Conservation (phyloP, 2,113 vertebrate species). For the Deroptyus accipitrinus region DNA sequence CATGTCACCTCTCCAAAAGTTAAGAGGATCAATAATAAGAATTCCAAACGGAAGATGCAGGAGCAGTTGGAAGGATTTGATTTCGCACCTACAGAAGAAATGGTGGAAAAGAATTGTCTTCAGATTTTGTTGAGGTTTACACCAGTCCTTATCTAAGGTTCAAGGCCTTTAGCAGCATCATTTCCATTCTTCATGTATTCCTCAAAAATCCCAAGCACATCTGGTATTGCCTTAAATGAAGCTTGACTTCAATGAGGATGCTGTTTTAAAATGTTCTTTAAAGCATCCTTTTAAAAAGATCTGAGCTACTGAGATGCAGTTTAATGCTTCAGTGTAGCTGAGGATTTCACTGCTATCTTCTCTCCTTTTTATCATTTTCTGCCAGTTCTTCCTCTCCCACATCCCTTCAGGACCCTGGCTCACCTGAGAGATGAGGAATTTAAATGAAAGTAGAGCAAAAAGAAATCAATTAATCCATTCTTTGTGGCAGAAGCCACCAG, state of each 20-base stretch:
- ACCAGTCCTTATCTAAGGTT: not conserved
- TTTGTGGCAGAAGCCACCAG: slow-evolving; percentile 63
- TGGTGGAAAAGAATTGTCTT: not conserved
- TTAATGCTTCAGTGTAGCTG: slow-evolving; percentile 11
- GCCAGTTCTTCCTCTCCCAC: slow-evolving; percentile 18
- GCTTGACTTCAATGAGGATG: slow-evolving; percentile 22
- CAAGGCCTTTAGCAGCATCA: not conserved
- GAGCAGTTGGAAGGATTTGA: not conserved
- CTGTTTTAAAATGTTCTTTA: slow-evolving; percentile 9
- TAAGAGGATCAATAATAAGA: slow-evolving; percentile 1
- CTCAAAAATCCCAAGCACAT: not conserved
- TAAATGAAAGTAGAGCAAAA: slow-evolving; percentile 54
- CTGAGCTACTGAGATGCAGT: slow-evolving; percentile 26
- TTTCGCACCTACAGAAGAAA: not conserved
- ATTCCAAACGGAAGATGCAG: not conserved
- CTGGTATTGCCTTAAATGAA: slow-evolving; percentile 20
- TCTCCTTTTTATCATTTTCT: slow-evolving; percentile 41
- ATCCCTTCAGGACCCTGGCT: slow-evolving; percentile 41
- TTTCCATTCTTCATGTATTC: not conserved
- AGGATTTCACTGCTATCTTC: slow-evolving; percentile 22
- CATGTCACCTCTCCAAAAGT: not conserved
- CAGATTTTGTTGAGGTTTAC: not conserved
- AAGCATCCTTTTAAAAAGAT: slow-evolving; percentile 48
- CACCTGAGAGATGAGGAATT: slow-evolving; percentile 45
- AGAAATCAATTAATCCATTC: slow-evolving; percentile 62